A percentile compares a stretch with the other conserved stretches of the same genome.
These are phyloP conservation scores for Catharus minimus DNA, from an alignment of 2,113 vertebrate species.

Conservation along the genomic window DNA sequence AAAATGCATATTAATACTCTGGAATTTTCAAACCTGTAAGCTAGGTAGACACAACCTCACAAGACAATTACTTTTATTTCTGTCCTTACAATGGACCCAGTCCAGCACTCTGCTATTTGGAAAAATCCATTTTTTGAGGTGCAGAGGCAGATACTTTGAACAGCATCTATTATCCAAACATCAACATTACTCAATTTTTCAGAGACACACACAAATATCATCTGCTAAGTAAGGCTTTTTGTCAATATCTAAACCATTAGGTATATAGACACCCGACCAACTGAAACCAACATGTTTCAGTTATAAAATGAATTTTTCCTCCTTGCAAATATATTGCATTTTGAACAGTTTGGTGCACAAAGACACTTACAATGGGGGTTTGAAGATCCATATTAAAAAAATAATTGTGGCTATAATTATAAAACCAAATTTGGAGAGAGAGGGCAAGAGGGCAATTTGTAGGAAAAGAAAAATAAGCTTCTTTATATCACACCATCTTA, in stretches of 20 bases:
- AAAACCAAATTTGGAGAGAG: not conserved
- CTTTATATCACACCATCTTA: not conserved
- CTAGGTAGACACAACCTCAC: not conserved
- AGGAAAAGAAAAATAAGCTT: not conserved
- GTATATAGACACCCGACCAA: not conserved
- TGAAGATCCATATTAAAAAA: not conserved
- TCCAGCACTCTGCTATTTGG: not conserved
- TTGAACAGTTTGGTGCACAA: not conserved
- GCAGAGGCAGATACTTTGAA: not conserved
- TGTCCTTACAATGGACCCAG: not conserved
- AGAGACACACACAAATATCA: not conserved
- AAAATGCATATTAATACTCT: not conserved
- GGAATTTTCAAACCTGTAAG: not conserved
- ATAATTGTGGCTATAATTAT: not conserved
- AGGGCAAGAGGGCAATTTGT: not conserved
- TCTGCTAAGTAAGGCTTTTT: not conserved
- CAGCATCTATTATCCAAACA: not conserved
- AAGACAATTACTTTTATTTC: not conserved
- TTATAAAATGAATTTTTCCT: not conserved
- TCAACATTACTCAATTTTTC: not conserved
- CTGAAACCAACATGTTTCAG: not conserved
- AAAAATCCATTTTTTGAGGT: not conserved
- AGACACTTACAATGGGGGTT: not conserved
- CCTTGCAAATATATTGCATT: not conserved
- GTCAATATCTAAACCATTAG: not conserved